phyloP scores from a whole-genome alignment of 2,888 invertebrate genomes.

The Exephanes ischioxanthus region DNA sequence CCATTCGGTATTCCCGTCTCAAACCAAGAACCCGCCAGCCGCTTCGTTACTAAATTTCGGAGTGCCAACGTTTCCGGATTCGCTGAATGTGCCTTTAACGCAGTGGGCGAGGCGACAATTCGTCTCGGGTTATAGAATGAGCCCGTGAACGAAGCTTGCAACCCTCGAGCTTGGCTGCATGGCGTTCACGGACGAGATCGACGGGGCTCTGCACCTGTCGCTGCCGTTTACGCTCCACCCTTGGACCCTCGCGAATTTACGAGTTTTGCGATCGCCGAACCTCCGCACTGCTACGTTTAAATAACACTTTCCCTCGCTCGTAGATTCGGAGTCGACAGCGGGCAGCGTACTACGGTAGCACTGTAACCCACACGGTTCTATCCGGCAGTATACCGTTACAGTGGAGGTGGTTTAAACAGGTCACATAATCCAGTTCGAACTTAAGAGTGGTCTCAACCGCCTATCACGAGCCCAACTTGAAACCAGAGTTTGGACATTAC shows the following conservation, averaged over 20 bases:
- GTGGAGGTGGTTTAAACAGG: not conserved
- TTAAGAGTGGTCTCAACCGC: no score
- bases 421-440: not conserved
- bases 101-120: constrained; percentile 11
- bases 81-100: not conserved
- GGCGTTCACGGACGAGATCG: constrained; percentile 37
- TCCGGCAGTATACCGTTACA: not conserved
- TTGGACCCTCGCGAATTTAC: constrained; percentile 48
- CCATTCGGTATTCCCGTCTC: not conserved
- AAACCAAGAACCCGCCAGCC: not conserved
- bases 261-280: constrained; percentile 39
- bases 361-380: not conserved
- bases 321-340: constrained; percentile 39
- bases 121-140: not conserved
- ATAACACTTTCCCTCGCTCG: constrained; percentile 16
- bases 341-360: not conserved
- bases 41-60: not conserved
- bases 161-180: not conserved
- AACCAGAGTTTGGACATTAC: no score
- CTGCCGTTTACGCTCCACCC: constrained; percentile 33
- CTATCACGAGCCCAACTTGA: no score
- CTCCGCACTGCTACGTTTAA: constrained; percentile 8
- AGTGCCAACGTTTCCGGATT: not conserved
- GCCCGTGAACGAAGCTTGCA: constrained; percentile 16
- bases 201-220: constrained; percentile 45